These are phyloP conservation scores for Leucania comma DNA, from an alignment of 2,888 invertebrate genomes.

Conservation along the genomic window DNA sequence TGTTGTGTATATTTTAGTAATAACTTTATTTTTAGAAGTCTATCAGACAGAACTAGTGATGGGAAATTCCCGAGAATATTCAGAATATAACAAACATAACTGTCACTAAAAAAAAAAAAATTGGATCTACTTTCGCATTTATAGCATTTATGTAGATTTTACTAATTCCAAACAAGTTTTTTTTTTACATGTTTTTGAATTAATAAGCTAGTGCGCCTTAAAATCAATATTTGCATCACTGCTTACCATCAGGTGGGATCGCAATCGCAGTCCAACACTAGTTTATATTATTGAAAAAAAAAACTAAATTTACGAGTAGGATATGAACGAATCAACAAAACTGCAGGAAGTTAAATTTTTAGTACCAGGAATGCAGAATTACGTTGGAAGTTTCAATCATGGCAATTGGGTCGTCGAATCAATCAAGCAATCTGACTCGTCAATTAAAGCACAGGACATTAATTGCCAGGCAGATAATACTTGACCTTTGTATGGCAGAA, in stretches of 20 bases:
- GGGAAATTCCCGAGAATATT: too few relatives aligned
- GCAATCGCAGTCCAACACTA: too few relatives aligned
- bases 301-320: neutral
- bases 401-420: conserved; percentile 59
- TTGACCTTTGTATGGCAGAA: conserved; percentile 59
- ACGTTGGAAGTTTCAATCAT: conserved; percentile 53
- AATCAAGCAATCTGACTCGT: conserved; percentile 62
- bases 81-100: neutral
- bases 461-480: conserved; percentile 58
- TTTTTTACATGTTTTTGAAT: neutral
- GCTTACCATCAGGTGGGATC: too few relatives aligned
- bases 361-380: conserved; percentile 30
- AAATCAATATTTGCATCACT: too few relatives aligned
- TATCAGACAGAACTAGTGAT: too few relatives aligned
- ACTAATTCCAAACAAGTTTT: conserved; percentile 12
- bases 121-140: conserved; percentile 7
- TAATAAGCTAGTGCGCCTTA: neutral
- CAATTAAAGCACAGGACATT: conserved; percentile 60
- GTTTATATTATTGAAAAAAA: too few relatives aligned
- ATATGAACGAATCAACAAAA: neutral
- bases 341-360: conserved; percentile 1
- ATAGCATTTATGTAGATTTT: conserved; percentile 2
- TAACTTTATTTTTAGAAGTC: too few relatives aligned
- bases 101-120: neutral
- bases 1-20: too few relatives aligned